Evolutionary conservation across 1,140 invertebrate species (phyloP), one percentile per base, ranked within the genome.

Genomic region (Gonioctena quinquepunctata): DNA sequence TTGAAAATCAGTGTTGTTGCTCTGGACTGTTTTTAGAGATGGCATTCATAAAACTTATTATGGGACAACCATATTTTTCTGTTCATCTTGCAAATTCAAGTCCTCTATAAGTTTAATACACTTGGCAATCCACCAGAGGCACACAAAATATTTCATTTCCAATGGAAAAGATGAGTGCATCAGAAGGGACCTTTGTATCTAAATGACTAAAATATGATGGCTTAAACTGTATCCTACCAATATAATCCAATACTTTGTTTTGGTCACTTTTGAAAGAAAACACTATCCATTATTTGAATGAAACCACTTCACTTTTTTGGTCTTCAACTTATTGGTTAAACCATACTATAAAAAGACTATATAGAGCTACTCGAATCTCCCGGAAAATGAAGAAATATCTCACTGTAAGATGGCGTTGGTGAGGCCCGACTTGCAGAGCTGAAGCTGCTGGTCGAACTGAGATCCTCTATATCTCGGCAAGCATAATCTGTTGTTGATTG

Each of bases 391-490:
- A 93, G 87, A 77, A 91, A 85, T 79, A 91, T 91, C 77, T 92
- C 92, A 57, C 90, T 88, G 77, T 88, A 89, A 21, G 90, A 90
- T 3, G 91, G 88, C n/a, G 91, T 92, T n/a, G 92, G 84, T 1
- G 92, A 93, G 1, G 91, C 90, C 50, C 92, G 87, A 76, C 91
- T 93, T 2, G 91, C 89, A 2, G 92, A 93, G 78, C 92, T 93
- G 74, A 94, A 91, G 79, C 92, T 93, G 78, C 92, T 93, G n/a
- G n/a, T n/a, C 5, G 91, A 90, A 78, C 92, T 94, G 48, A 93
- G 79, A 76, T 93, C 92, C 75, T 93, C 92, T 26, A 89, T 90
- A 72, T 88, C 88, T n/a, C 82, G 68, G 52, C 69, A 77, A 62
- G 69, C 21, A n/a, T n/a, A n/a, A n/a, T n/a, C n/a, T 49, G 48